phyloP scores from a whole-genome alignment of 2,797 vertebrate species.

The Varecia variegata region DNA sequence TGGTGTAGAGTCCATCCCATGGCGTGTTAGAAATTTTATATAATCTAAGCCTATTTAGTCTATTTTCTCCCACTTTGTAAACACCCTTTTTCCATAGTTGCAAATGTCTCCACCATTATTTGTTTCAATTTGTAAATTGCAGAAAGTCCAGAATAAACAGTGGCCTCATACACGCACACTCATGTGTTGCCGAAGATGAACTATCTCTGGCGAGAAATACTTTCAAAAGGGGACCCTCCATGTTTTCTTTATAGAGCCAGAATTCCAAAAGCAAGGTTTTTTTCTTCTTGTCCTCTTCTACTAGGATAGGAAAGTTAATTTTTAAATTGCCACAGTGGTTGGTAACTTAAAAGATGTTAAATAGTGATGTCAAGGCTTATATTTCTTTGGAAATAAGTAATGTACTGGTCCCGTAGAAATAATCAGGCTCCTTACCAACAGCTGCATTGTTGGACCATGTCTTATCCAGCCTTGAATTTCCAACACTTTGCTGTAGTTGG shows the following conservation, averaged over 20 bases:
- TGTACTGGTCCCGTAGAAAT: neutral
- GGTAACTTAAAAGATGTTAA: slow-evolving; percentile 1
- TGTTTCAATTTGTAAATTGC: slow-evolving; percentile 87
- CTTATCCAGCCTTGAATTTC: neutral
- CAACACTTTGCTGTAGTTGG: neutral
- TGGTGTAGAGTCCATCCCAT: slow-evolving; percentile 56
- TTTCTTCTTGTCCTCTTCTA: neutral
- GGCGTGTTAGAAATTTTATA: slow-evolving; percentile 76
- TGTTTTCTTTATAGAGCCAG: slow-evolving; percentile 63
- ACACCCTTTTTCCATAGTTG: slow-evolving; percentile 86
- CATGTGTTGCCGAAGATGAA: slow-evolving; percentile 56
- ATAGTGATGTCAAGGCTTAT: slow-evolving; percentile 7
- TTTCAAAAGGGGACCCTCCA: slow-evolving; percentile 42
- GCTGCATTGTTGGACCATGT: neutral
- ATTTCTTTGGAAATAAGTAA: slow-evolving; percentile 40
- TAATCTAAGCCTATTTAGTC: slow-evolving; percentile 87
- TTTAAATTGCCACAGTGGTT: slow-evolving; percentile 20
- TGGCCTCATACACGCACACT: slow-evolving; percentile 80
- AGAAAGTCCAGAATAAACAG: slow-evolving; percentile 86
- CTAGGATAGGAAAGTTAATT: neutral
- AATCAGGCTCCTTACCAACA: neutral
- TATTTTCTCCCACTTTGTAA: slow-evolving; percentile 85
- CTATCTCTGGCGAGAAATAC: slow-evolving; percentile 67
- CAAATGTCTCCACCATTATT: slow-evolving; percentile 86
- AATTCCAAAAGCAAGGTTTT: slow-evolving; percentile 23